A percentile compares a stretch with the other conserved stretches of the same genome.
These are phyloP conservation scores for Mus pahari DNA, from an alignment of 2,113 vertebrate genomes.

Conservation along the genomic window DNA sequence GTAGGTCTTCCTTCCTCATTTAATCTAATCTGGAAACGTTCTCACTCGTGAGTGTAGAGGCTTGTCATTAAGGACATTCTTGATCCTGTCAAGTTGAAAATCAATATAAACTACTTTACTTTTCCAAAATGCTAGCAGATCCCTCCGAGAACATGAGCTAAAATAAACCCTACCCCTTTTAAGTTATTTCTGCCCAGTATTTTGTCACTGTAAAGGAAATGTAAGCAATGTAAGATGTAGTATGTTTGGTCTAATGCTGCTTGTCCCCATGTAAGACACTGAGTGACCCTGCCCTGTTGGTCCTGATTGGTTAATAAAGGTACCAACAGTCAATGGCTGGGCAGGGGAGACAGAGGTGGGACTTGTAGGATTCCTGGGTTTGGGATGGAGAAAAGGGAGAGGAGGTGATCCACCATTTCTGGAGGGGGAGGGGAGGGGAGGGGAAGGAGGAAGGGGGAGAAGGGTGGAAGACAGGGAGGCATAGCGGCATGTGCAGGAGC, in stretches of 20 bases:
- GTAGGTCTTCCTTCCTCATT: not conserved
- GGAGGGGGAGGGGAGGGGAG: no score
- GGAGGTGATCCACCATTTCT: no score
- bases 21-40: not conserved
- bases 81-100: not conserved
- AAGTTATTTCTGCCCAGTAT: not conserved
- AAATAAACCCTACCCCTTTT: not conserved
- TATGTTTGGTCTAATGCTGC: no score
- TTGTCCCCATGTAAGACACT: no score
- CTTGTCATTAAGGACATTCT: not conserved
- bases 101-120: not conserved
- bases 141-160: not conserved
- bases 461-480: no score
- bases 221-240: not conserved
- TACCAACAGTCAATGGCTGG: no score
- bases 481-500: no score
- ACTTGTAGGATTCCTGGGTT: no score
- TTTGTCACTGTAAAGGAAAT: not conserved
- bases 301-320: no score
- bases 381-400: no score
- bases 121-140: not conserved
- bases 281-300: no score
- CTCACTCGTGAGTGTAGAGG: not conserved
- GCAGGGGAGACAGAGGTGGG: no score
- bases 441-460: accelerated